These are phyloP conservation scores for Colinus virginianus DNA, from an alignment of 2,113 vertebrate species.

Conservation along the genomic window DNA sequence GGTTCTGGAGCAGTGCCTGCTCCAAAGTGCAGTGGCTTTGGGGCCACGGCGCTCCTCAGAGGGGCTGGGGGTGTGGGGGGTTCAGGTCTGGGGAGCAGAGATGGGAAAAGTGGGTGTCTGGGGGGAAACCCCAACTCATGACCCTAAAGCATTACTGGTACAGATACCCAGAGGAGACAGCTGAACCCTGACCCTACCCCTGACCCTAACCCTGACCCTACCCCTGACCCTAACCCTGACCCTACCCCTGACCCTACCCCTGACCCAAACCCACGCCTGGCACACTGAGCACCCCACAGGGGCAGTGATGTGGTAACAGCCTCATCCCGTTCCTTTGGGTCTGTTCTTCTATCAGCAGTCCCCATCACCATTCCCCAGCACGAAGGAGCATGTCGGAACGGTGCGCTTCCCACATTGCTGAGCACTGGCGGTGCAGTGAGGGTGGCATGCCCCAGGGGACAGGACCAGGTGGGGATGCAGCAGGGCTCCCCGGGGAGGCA, in stretches of 20 bases:
- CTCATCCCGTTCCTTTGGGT: neutral
- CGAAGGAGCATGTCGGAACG: neutral
- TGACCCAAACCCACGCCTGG: neutral
- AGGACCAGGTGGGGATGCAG: neutral
- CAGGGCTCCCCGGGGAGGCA: neutral
- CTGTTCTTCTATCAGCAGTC: neutral
- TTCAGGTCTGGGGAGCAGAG: neutral
- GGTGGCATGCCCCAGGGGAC: too few species aligned
- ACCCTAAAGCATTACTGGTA: neutral
- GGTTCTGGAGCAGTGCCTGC: neutral
- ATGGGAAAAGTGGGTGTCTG: neutral
- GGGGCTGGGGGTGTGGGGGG: neutral
- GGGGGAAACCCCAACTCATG: neutral
- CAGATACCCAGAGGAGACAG: neutral
- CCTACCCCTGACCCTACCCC: too few species aligned
- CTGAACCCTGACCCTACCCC: too few species aligned
- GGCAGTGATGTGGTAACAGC: neutral
- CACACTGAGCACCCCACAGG: neutral
- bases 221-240: too few species aligned
- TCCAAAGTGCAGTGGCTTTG: neutral
- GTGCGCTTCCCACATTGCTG: neutral
- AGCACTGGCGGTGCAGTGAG: neutral
- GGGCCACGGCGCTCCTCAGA: neutral
- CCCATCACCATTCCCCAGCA: neutral
- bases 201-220: too few species aligned